Evolutionary conservation across 2,888 invertebrate species (phyloP).

Genomic region (Oscheius sp.): DNA sequence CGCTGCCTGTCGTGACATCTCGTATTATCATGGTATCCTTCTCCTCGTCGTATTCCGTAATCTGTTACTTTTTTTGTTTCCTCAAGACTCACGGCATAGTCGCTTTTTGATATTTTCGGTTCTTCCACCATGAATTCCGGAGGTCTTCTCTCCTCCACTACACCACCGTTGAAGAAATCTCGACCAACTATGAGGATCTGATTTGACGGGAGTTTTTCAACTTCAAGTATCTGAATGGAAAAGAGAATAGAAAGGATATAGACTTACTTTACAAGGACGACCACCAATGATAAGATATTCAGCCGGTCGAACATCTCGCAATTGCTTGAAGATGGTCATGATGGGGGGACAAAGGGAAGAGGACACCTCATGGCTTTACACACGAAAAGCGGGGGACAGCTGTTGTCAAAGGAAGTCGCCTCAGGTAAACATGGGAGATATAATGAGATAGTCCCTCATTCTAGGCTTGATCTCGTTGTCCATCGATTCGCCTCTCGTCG

Average conservation of each 20-base stretch:
- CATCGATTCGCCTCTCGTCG: slow-evolving; percentile 2
- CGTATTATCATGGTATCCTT: neutral
- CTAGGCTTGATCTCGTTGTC: neutral
- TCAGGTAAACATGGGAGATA: no score
- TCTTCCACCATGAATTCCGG: slow-evolving; percentile 18
- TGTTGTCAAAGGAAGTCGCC: slow-evolving; percentile 10
- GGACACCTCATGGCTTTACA: slow-evolving; percentile 9
- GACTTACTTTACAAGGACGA: neutral
- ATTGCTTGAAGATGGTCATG: slow-evolving; percentile 19
- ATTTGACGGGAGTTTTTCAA: slow-evolving; percentile 11
- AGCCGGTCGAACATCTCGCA: neutral
- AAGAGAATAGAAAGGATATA: neutral
- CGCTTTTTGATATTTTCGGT: slow-evolving; percentile 16
- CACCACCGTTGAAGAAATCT: slow-evolving; percentile 21
- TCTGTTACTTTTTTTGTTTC: neutral
- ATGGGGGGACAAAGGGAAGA: neutral
- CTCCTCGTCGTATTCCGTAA: slow-evolving; percentile 20
- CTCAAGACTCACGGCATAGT: neutral
- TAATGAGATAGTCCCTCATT: no score
- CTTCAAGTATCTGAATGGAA: slow-evolving; percentile 15
- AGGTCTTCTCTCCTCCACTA: slow-evolving; percentile 10
- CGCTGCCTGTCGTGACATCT: neutral
- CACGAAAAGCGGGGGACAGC: neutral
- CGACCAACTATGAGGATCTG: slow-evolving; percentile 13
- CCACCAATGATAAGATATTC: slow-evolving; percentile 16